Percentiles rank a stretch among this genome's conserved stretches.
Conservation (phyloP, 1,140 invertebrate genomes). For the Dinoponera quadriceps region DNA sequence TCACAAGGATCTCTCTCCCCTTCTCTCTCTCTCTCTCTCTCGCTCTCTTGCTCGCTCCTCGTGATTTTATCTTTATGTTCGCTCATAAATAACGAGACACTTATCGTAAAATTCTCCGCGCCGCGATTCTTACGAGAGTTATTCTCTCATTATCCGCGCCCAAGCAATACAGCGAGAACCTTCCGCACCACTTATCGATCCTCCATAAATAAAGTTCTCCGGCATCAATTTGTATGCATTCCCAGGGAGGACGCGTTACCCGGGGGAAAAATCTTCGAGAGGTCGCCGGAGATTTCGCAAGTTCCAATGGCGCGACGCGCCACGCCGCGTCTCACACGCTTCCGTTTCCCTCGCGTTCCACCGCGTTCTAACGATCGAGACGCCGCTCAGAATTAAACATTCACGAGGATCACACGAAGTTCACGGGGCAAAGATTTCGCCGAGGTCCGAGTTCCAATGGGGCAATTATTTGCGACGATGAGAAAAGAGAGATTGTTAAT, state of each 20-base stretch:
- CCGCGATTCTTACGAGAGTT: conserved; percentile 35
- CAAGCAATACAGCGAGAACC: conserved; percentile 9
- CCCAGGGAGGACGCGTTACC: not conserved
- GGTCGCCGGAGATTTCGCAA: not conserved
- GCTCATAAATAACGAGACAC: conserved; percentile 52
- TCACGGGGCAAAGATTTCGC: too few species aligned
- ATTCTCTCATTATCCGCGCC: conserved; percentile 25
- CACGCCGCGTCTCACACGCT: too few species aligned
- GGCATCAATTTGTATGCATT: not conserved
- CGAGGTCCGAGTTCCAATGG: too few species aligned
- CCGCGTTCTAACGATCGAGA: too few species aligned
- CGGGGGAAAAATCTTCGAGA: conserved; percentile 4
- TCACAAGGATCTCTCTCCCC: too few species aligned
- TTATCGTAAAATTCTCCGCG: conserved; percentile 46
- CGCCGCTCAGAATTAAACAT: too few species aligned
- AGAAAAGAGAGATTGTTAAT: too few species aligned
- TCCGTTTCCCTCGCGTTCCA: too few species aligned
- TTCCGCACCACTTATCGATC: conserved; percentile 1
- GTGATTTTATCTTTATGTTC: conserved; percentile 48
- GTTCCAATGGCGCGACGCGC: not conserved
- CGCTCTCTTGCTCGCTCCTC: not conserved
- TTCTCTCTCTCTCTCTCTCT: too few species aligned
- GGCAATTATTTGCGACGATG: too few species aligned
- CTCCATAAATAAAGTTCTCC: conserved; percentile 14
- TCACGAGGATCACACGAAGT: too few species aligned